Evolutionary conservation across 2,113 vertebrate genomes (phyloP), one percentile per base, ranked within the genome.

Genomic region (Hoplias malabaricus): DNA sequence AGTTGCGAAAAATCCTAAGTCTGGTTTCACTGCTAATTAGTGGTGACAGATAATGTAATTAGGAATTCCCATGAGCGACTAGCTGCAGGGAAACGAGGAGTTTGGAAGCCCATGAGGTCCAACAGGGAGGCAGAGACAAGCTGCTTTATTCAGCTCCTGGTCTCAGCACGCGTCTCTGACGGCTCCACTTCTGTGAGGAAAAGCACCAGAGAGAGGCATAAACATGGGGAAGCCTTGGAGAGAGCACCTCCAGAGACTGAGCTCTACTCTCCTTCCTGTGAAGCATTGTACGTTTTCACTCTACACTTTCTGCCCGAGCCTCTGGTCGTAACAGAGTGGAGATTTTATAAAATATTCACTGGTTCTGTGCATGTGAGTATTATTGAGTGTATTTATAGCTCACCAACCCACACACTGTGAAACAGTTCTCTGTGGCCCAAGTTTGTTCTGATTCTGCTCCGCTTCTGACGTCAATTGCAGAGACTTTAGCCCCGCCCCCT

Each of bases 281-380:
- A 42, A 46, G 27, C 80, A 76, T 48, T 72, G 10, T 75, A 62
- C 48, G 38, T n/a, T n/a, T n/a, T n/a, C n/a, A n/a, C n/a, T n/a
- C n/a, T 23, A 27, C 38, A n/a, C 14, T 38, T 23, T 27, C 67
- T 36, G 61, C 5, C 46, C 50, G 57, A 61, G 68, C 31, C 34
- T 53, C 40, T 42, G 66, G 59, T 57, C 43, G 38, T n/a, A 80
- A n/a, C n/a, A n/a, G n/a, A n/a, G n/a, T n/a, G n/a, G n/a, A n/a
- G n/a, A 66, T 75, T 57, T 46, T 25, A 61, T 76, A 69, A n/a
- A n/a, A n/a, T n/a, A n/a, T n/a, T n/a, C n/a, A n/a, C n/a, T n/a
- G n/a, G n/a, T n/a, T n/a, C n/a, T n/a, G n/a, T n/a, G n/a, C n/a
- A n/a, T n/a, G n/a, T n/a, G n/a, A n/a, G n/a, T n/a, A n/a, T n/a